These are phyloP conservation scores for Hipparchia semele DNA, from an alignment of 2,888 invertebrate species.

Conservation along the genomic window DNA sequence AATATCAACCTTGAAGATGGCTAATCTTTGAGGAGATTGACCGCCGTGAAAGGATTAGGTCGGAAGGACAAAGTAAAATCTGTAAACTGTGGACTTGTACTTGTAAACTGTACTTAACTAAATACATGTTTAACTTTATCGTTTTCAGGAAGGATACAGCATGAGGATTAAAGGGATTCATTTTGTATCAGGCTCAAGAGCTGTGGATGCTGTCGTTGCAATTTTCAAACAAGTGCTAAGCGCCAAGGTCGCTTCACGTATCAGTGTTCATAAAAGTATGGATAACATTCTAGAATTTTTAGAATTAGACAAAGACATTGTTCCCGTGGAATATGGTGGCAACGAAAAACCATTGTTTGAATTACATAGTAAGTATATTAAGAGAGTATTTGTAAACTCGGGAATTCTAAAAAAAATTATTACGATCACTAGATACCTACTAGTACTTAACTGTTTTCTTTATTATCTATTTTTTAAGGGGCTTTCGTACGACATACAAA, in stretches of 20 bases:
- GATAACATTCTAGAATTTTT: slow-evolving; percentile 49
- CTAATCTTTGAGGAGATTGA: too few relatives aligned
- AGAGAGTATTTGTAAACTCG: not conserved
- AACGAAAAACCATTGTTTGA: slow-evolving; percentile 41
- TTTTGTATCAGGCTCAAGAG: slow-evolving; percentile 54
- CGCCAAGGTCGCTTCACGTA: slow-evolving; percentile 53
- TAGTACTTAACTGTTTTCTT: too few relatives aligned
- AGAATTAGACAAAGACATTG: slow-evolving; percentile 47
- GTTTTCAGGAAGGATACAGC: slow-evolving; percentile 54
- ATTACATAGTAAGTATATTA: slow-evolving; percentile 40
- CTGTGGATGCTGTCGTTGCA: slow-evolving; percentile 48
- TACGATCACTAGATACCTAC: too few relatives aligned
- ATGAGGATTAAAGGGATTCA: slow-evolving; percentile 57
- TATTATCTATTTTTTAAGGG: too few relatives aligned
- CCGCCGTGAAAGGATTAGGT: too few relatives aligned
- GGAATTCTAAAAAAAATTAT: too few relatives aligned
- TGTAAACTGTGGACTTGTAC: too few relatives aligned
- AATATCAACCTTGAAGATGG: too few relatives aligned
- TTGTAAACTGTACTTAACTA: not conserved
- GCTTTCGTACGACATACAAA: too few relatives aligned
- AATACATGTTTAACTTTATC: not conserved
- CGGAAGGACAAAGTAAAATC: too few relatives aligned
- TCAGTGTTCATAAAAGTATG: slow-evolving; percentile 50
- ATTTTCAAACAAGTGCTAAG: slow-evolving; percentile 56
- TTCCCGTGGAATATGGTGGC: slow-evolving; percentile 57